Percentiles rank a stretch among this genome's conserved stretches.
phyloP scores from a whole-genome alignment of 2,113 vertebrate species.

The Entelurus aequoreus region DNA sequence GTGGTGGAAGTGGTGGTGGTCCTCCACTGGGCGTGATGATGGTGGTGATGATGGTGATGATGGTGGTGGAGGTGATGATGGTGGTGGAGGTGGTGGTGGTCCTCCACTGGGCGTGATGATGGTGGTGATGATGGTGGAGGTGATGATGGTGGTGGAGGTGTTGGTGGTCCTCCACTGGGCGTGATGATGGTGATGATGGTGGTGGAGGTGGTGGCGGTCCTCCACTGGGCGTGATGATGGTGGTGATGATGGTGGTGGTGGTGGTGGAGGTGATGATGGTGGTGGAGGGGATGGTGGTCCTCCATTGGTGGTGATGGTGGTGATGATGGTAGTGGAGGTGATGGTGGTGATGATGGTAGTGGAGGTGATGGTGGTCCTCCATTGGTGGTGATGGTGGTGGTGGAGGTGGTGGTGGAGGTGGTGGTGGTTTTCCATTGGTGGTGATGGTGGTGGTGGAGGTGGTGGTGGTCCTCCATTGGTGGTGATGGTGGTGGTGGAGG shows the following conservation, averaged over 20 bases:
- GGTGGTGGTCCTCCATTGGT: no score
- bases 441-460: no score
- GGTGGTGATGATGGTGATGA: not conserved
- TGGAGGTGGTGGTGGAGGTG: no score
- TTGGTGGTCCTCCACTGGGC: not conserved
- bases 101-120: no score
- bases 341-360: not conserved
- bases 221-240: no score
- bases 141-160: constrained; percentile 10
- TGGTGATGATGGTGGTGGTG: not conserved
- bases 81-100: not conserved
- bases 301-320: not conserved
- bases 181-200: constrained; percentile 1
- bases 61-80: not conserved
- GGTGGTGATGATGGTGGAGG: not conserved
- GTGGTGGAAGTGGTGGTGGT: not conserved
- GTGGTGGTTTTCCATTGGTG: no score
- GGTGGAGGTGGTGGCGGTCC: not conserved
- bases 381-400: no score
- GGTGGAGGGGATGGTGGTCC: not conserved
- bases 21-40: no score
- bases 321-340: not conserved
- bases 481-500: no score
- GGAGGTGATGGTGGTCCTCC: not conserved
- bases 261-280: constrained; percentile 1